A percentile compares a stretch with the other conserved stretches of the same genome.
Evolutionary conservation across 2,113 vertebrate genomes (phyloP).

Genomic region (Ciconia boyciana): DNA sequence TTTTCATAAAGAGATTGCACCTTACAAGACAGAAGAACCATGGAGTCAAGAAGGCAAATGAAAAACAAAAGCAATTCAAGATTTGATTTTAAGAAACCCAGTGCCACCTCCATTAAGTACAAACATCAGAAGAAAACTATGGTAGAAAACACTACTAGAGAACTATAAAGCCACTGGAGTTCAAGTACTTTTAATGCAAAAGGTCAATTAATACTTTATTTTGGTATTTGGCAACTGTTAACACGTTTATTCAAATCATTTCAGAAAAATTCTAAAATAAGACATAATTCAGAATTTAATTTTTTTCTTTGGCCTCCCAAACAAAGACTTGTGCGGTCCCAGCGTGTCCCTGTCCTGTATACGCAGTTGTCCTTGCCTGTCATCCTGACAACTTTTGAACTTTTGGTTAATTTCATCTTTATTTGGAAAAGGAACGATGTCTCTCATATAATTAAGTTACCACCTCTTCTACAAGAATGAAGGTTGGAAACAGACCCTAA

Average conservation of each 20-base stretch:
- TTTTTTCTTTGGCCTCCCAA: background rate
- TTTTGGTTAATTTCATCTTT: background rate
- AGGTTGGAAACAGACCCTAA: background rate
- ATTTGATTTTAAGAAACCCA: background rate
- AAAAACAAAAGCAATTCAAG: background rate
- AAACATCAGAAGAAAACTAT: background rate
- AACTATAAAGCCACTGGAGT: background rate
- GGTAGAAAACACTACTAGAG: background rate
- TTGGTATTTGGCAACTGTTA: background rate
- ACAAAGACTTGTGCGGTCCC: background rate
- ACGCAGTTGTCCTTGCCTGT: no score
- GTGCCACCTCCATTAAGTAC: background rate
- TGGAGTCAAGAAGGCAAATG: background rate
- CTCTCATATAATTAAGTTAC: background rate
- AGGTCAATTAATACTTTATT: background rate
- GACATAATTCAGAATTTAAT: background rate
- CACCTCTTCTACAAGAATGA: background rate
- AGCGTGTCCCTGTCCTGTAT: no score
- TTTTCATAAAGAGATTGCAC: background rate
- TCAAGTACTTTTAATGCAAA: background rate
- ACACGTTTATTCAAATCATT: background rate
- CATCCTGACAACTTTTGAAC: background rate
- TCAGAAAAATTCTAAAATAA: background rate
- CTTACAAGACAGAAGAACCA: background rate
- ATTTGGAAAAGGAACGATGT: background rate